phyloP scores from a whole-genome alignment of 2,888 invertebrate species.

The Mayetiola destructor region DNA sequence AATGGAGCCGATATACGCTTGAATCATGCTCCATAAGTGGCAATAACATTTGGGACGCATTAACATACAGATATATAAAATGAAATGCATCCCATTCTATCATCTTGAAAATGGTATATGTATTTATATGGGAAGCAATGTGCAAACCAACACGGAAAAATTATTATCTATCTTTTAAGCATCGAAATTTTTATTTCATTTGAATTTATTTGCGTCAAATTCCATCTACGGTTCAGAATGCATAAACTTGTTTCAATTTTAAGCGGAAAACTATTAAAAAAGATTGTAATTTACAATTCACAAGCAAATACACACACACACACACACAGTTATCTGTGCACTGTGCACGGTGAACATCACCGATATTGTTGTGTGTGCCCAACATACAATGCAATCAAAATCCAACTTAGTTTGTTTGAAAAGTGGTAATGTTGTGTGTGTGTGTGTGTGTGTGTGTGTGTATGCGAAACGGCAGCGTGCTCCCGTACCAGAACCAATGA shows the following conservation, averaged over 20 bases:
- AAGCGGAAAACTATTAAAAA: neutral
- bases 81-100: neutral
- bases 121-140: neutral
- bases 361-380: too few species aligned
- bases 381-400: neutral
- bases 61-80: neutral
- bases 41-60: neutral
- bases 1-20: too few species aligned
- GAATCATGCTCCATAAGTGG: neutral
- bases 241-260: constrained; percentile 7
- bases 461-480: too few species aligned
- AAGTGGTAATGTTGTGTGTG: too few species aligned
- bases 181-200: neutral
- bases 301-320: neutral
- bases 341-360: too few species aligned
- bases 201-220: neutral
- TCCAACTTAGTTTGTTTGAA: neutral
- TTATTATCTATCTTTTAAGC: neutral
- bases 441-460: too few species aligned
- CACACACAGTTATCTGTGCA: too few species aligned
- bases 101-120: neutral
- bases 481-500: neutral
- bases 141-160: neutral
- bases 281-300: neutral
- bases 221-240: neutral